Percentiles rank a stretch among this genome's conserved stretches.
phyloP scores from a whole-genome alignment of 2,113 vertebrate genomes.

The Chaetops frenatus region DNA sequence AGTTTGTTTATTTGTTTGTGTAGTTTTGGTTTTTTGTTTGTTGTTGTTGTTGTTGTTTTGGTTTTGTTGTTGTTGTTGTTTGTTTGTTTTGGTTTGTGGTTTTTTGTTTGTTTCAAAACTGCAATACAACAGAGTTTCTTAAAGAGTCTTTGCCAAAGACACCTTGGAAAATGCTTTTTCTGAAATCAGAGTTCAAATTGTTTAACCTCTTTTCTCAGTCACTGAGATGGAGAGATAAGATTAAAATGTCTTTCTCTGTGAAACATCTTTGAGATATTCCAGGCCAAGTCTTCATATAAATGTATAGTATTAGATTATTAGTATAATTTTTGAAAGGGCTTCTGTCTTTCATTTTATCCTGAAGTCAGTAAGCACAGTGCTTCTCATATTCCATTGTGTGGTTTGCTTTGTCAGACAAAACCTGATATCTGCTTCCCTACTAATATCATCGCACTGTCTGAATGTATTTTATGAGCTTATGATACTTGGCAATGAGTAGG shows the following conservation, averaged over 20 bases:
- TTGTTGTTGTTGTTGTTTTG: neutral
- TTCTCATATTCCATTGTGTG: slow-evolving; percentile 52
- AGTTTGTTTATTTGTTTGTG: neutral
- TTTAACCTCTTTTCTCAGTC: neutral
- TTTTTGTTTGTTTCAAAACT: too few relatives aligned
- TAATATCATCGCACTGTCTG: slow-evolving; percentile 70
- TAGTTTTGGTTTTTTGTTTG: neutral
- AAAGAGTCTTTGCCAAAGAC: neutral
- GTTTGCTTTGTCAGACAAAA: slow-evolving; percentile 67
- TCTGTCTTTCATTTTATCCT: slow-evolving; percentile 33
- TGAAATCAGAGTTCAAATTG: neutral
- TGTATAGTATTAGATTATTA: neutral
- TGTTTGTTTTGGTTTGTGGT: neutral
- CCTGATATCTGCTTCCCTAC: slow-evolving; percentile 60
- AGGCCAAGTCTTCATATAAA: neutral
- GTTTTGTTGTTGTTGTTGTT: neutral
- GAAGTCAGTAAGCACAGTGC: slow-evolving; percentile 19
- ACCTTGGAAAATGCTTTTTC: neutral
- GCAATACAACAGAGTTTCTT: neutral
- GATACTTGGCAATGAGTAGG: slow-evolving; percentile 28
- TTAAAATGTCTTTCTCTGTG: neutral
- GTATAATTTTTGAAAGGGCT: slow-evolving; percentile 5
- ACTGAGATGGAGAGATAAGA: slow-evolving; percentile 9
- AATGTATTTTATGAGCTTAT: slow-evolving; percentile 67
- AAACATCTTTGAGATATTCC: slow-evolving; percentile 5